Percentiles rank a stretch among this genome's conserved stretches.
These are phyloP conservation scores for Clupea harengus DNA, from an alignment of 2,113 vertebrate genomes.

Conservation along the genomic window DNA sequence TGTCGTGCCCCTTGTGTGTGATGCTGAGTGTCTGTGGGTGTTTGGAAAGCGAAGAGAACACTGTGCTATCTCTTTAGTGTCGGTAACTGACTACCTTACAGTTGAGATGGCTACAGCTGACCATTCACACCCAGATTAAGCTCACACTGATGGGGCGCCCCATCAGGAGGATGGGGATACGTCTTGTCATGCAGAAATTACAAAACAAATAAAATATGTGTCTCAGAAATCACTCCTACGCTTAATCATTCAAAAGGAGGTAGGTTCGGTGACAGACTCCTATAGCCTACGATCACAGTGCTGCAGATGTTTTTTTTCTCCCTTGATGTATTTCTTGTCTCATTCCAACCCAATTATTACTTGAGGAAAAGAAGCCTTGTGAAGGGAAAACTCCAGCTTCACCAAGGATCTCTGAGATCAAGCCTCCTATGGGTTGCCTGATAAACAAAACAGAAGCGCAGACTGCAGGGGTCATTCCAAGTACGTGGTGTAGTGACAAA, in stretches of 20 bases:
- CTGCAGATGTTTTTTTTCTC: background rate
- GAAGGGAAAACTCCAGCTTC: background rate
- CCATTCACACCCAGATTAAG: background rate
- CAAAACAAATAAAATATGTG: background rate
- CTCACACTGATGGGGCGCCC: background rate
- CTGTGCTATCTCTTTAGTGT: background rate
- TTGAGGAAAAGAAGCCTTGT: background rate
- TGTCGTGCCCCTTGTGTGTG: background rate
- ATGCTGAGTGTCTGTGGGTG: background rate
- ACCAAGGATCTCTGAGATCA: background rate
- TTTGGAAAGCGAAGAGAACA: background rate
- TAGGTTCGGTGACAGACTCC: constrained; percentile 9
- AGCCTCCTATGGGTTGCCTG: background rate
- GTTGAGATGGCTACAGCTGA: background rate
- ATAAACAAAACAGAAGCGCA: background rate
- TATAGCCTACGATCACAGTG: background rate
- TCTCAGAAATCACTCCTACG: background rate
- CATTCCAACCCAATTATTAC: background rate
- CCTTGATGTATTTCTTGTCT: background rate
- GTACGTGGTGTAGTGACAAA: no score
- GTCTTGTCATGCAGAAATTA: background rate
- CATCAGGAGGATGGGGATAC: background rate
- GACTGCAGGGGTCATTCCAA: no score
- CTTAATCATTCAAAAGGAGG: background rate
- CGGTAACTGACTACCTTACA: background rate